Evolutionary conservation across 2,113 vertebrate species (phyloP), one percentile per base, ranked within the genome.

Genomic region (Chaenocephalus aceratus): DNA sequence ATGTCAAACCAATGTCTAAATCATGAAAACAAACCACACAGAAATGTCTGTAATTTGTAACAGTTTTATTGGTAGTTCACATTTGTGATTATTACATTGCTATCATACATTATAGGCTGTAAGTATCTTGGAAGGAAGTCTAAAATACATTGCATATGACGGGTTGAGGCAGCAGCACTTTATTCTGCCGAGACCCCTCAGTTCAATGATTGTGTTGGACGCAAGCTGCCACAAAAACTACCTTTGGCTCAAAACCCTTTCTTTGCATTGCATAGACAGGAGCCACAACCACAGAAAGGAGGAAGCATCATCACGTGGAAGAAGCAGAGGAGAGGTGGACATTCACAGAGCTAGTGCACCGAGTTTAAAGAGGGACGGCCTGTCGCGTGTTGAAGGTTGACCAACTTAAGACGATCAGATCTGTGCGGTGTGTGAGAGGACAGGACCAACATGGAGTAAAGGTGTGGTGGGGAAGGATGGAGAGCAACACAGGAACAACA

Each of bases 71-170:
- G 83, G 80, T 88, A 77, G 62, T 26, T 90, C 94, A 93, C 92
- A 95, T 83, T 81, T 89, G 59, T 86, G 85, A 86, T 83, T 88
- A 91, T 91, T 88, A 92, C 90, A 89, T 80, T 79, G 64, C 65
- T 88, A 83, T 93, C 63, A 88, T 91, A 90, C 86, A 89, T 88
- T 36, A 73, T 81, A 86, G 86, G 90, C 36, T 41, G 7, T 41
- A 71, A 81, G 75, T 80, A 81, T 86, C 51, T 88, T 76, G 77
- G 67, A 86, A 90, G 72, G 66, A 82, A 84, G 80, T 89, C 82
- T 92, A 91, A 85, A 89, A 94, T 86, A 94, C 70, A 91, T 93
- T 94, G 90, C 90, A 93, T 93, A 86, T 72, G 72, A 92, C 82
- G 72, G 65, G 51, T 86, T 77, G 70, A 64, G 80, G 88, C 86